phyloP scores from a whole-genome alignment of 2,888 invertebrate genomes.

The Ectropis crepuscularia region DNA sequence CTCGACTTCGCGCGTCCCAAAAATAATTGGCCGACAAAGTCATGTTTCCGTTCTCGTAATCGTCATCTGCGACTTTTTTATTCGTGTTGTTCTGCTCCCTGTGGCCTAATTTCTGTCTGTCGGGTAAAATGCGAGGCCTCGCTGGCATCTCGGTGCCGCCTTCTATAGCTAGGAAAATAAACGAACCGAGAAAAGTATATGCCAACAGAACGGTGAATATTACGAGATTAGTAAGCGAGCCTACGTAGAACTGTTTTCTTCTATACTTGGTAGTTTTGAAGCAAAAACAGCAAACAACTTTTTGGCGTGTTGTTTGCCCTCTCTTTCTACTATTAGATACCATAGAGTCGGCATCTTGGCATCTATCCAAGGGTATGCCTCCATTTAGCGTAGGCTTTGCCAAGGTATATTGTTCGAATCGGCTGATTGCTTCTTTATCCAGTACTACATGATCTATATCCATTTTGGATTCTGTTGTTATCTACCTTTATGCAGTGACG shows the following conservation, averaged over 20 bases:
- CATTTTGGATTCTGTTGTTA: slow-evolving; percentile 67
- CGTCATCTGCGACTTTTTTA: slow-evolving; percentile 72
- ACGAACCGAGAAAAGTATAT: slow-evolving; percentile 90
- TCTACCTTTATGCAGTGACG: slow-evolving; percentile 60
- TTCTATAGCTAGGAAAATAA: slow-evolving; percentile 94
- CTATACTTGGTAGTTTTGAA: slow-evolving; percentile 83
- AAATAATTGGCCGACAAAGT: slow-evolving; percentile 78
- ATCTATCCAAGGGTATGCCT: slow-evolving; percentile 81
- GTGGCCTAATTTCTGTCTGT: slow-evolving; percentile 79
- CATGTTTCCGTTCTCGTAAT: slow-evolving; percentile 71
- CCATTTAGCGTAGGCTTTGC: slow-evolving; percentile 80
- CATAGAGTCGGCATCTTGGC: slow-evolving; percentile 82
- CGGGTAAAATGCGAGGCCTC: slow-evolving; percentile 77
- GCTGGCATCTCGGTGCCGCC: slow-evolving; percentile 86
- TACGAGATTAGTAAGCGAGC: slow-evolving; percentile 91
- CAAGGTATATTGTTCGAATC: slow-evolving; percentile 81
- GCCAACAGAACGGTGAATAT: slow-evolving; percentile 92
- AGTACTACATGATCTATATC: slow-evolving; percentile 80
- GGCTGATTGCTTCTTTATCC: slow-evolving; percentile 81
- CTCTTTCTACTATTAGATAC: slow-evolving; percentile 80
- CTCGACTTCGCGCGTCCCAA: slow-evolving; percentile 81
- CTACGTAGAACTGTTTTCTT: slow-evolving; percentile 87
- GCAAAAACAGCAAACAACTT: slow-evolving; percentile 83
- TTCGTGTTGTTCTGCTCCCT: slow-evolving; percentile 75
- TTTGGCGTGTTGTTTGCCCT: slow-evolving; percentile 78